A percentile compares a stretch with the other conserved stretches of the same genome.
Conservation (phyloP, 2,797 vertebrate genomes). For the Graptemys geographica region DNA sequence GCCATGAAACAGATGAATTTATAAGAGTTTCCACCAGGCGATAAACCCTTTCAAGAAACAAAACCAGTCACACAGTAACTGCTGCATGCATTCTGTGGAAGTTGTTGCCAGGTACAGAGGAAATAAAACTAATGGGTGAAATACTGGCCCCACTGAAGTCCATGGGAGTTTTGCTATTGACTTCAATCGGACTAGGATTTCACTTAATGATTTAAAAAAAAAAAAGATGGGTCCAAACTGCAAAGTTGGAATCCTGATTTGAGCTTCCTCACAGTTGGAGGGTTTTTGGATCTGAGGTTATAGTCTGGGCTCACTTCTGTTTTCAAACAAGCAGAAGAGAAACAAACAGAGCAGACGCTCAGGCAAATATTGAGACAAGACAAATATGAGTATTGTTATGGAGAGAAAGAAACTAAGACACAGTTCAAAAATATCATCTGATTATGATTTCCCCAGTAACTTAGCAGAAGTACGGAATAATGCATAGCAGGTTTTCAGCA, state of each 20-base stretch:
- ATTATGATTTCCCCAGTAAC: neutral
- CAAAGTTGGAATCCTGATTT: neutral
- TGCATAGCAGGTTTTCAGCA: neutral
- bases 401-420: neutral
- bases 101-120: accelerated
- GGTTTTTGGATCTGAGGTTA: accelerated
- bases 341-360: neutral
- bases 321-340: neutral
- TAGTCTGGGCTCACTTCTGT: neutral
- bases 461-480: neutral
- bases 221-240: neutral
- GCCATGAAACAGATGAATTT: neutral
- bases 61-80: neutral
- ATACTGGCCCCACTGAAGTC: accelerated
- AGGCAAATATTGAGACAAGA: neutral
- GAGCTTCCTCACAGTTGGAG: accelerated
- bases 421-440: neutral
- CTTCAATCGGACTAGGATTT: neutral
- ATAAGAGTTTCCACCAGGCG: neutral
- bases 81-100: neutral
- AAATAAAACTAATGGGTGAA: neutral
- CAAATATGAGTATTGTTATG: neutral
- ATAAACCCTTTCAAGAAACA: neutral
- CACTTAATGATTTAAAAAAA: neutral
- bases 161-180: neutral